Evolutionary conservation across 2,113 vertebrate species (phyloP), one percentile per base, ranked within the genome.

Genomic region (Eublepharis macularius): DNA sequence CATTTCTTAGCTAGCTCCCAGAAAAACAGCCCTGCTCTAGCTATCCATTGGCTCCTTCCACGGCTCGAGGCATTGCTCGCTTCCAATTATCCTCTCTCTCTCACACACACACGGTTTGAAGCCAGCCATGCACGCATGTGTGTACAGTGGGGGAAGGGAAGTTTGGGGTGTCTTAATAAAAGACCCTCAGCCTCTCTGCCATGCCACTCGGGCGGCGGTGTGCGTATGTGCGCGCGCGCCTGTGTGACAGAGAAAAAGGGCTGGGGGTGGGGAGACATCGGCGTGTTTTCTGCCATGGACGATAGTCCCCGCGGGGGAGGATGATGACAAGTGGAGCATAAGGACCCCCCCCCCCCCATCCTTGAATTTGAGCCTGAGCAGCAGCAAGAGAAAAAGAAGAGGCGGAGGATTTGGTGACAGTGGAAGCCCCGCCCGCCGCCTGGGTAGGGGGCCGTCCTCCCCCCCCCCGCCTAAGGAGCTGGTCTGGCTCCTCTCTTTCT

Each of bases 391-490:
- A 32, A n/a, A 16, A 80, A 66, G 47, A 57, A 43, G 76, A 85
- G 77, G 88, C 87, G 90, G 82, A 89, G 88, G 83, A 83, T 87
- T 92, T 90, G 90, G 89, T 87, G 88, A 34, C 83, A 88, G 86
- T 39, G 43, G 80, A 92, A 93, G 91, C 91, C 70, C 90, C 92
- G 96, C 96, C 96, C 96, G 95, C 96, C 95, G 96, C 97, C 97
- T 95, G 96, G 94, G 94, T 89, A 89, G 89, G 60, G 77, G 91
- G 79, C 76, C 76, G 84, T 95, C 96, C 97, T 97, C 94, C 95
- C 95, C 96, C 96, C 96, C 96, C 90, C 88, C 93, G 94, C 96
- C 95, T 95, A 96, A 96, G 95, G 95, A 94, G 95, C 94, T 95
- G 96, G 89, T 75, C 88, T 80, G 87, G 83, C 88, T 90, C 24